These are phyloP conservation scores for Pelecanus crispus DNA, from an alignment of 2,113 vertebrate species.

Conservation along the genomic window DNA sequence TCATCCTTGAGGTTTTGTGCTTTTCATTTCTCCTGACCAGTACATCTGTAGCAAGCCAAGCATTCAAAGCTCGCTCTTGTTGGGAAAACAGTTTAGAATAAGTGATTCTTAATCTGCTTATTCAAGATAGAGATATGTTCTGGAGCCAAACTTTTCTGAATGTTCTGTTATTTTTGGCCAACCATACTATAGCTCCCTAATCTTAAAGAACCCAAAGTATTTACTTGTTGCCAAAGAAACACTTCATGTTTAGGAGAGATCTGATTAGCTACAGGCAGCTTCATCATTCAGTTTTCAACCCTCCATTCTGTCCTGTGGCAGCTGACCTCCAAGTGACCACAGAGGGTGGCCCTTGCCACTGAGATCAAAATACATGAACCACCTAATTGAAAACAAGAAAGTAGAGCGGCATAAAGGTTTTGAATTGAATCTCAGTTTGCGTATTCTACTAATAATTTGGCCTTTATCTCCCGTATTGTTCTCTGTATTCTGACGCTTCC, in stretches of 20 bases:
- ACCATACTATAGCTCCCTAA: neutral
- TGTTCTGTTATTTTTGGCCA: slow-evolving; percentile 44
- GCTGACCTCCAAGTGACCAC: neutral
- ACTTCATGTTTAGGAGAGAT: slow-evolving; percentile 15
- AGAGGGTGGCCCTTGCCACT: neutral
- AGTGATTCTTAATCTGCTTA: slow-evolving; percentile 52
- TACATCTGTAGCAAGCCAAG: neutral
- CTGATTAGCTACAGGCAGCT: slow-evolving; percentile 17
- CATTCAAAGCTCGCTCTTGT: neutral
- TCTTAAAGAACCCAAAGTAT: slow-evolving; percentile 49
- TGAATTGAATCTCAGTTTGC: neutral
- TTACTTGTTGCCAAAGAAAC: slow-evolving; percentile 49
- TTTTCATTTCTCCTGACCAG: neutral
- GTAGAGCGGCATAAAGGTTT: neutral
- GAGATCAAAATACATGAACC: neutral
- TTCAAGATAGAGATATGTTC: slow-evolving; percentile 13
- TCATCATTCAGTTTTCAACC: neutral
- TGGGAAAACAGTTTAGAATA: slow-evolving; percentile 30
- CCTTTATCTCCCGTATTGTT: slow-evolving; percentile 22
- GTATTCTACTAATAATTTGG: neutral
- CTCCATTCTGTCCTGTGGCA: neutral
- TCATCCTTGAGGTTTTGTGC: neutral
- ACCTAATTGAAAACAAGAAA: neutral
- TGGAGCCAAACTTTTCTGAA: slow-evolving; percentile 49
- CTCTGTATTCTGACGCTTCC: neutral